Evolutionary conservation across 2,888 invertebrate species (phyloP).

Genomic region (Laothoe populi): DNA sequence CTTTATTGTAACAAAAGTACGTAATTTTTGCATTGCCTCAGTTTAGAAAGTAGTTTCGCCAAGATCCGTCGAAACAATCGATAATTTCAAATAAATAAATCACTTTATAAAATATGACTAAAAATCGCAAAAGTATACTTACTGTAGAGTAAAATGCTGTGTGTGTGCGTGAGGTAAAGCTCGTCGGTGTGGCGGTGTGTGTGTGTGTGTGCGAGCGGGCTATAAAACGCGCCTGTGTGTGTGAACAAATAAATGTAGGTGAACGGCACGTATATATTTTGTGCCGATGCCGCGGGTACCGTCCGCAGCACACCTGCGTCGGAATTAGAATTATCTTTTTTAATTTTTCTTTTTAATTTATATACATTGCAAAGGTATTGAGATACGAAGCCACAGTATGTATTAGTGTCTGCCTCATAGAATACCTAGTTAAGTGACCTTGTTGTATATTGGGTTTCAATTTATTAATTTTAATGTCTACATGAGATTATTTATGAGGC

Average conservation of each 20-base stretch:
- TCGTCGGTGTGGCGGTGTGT: constrained; percentile 39
- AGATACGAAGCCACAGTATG: background rate
- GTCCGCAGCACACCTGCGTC: constrained; percentile 38
- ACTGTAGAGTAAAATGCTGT: constrained; percentile 47
- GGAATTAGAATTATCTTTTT: constrained; percentile 33
- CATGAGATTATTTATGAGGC: no score
- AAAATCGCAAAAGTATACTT: constrained; percentile 61
- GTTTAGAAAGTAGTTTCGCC: background rate
- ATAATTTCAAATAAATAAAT: background rate
- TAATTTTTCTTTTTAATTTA: constrained; percentile 26
- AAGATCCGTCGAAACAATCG: background rate
- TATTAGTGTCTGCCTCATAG: no score
- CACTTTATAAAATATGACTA: background rate
- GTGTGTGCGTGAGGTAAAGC: constrained; percentile 51
- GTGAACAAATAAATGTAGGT: constrained; percentile 82
- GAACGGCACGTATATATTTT: constrained; percentile 74
- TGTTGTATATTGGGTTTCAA: no score
- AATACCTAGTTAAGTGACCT: no score
- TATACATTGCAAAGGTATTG: background rate
- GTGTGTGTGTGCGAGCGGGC: constrained; percentile 59
- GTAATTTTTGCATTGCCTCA: no score
- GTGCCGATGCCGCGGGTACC: constrained; percentile 53
- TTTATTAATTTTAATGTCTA: no score
- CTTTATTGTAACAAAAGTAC: no score
- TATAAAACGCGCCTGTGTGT: constrained; percentile 73